Percentiles rank a stretch among this genome's conserved stretches.
Evolutionary conservation across 2,888 invertebrate genomes (phyloP).

Genomic region (Baccha elongata): DNA sequence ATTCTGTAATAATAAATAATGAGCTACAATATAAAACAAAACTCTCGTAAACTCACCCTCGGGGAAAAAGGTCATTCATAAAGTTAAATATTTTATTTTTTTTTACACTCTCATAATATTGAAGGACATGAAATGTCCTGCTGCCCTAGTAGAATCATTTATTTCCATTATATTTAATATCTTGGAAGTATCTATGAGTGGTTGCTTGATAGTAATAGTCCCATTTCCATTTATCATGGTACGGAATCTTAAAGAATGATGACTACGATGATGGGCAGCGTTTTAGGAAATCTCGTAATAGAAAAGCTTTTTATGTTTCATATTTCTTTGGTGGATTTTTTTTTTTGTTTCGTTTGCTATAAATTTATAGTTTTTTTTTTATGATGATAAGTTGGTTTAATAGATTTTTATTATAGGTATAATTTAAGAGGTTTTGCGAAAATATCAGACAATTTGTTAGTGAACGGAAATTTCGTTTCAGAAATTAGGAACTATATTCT

Average conservation of each 20-base stretch:
- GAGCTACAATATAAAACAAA: slow-evolving; percentile 70
- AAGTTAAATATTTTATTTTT: slow-evolving; percentile 67
- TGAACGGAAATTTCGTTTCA: no score
- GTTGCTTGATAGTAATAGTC: slow-evolving; percentile 46
- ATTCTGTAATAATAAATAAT: slow-evolving; percentile 73
- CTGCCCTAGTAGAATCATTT: slow-evolving; percentile 54
- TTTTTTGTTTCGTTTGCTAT: no score
- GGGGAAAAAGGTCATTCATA: slow-evolving; percentile 63
- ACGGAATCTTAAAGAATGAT: slow-evolving; percentile 8
- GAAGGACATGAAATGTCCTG: slow-evolving; percentile 36
- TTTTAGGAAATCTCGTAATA: slow-evolving; percentile 30
- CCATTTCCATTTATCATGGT: slow-evolving; percentile 62
- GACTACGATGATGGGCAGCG: slow-evolving; percentile 16
- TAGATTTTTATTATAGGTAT: slow-evolving; percentile 81
- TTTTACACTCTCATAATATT: slow-evolving; percentile 16
- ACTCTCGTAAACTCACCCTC: slow-evolving; percentile 66
- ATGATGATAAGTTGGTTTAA: slow-evolving; percentile 76
- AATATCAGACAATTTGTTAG: no score
- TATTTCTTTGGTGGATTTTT: slow-evolving; percentile 54
- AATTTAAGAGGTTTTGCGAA: no score
- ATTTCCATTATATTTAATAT: slow-evolving; percentile 73
- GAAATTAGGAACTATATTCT: no score
- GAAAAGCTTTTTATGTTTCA: slow-evolving; percentile 71
- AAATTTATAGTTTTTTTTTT: slow-evolving; percentile 66
- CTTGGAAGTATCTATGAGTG: slow-evolving; percentile 56